Base-by-base conservation (phyloP, 2,113 vertebrate species). In the Ageneiosus marmoratus region DNA sequence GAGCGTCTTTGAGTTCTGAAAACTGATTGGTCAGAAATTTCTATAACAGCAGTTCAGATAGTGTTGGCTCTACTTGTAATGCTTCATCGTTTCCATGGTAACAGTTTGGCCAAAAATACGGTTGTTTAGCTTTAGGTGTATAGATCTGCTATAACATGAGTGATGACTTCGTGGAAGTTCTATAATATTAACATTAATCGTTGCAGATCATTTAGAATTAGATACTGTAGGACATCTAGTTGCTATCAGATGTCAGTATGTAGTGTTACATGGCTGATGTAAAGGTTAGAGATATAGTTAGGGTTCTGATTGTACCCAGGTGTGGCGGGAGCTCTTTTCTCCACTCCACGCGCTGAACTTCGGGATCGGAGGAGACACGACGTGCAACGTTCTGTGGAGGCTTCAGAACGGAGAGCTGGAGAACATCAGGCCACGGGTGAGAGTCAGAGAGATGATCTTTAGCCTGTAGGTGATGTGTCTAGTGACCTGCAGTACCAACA, bases 341-440 rank as follows among this genome's bases (percentile, higher is more conserved):
- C 98, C 98, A 0, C 96, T 99, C 56, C 98, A 99, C 18, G 97
- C 98, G 0, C 89, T 99, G 79, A 99, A 98, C 89, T 99, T 99
- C 90, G 97, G 97, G 65, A 96, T 99, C 7, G 96, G 94, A 2
- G 97, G 96, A 12, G 98, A 99, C 92, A 99, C 96, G 81, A 99
- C 98, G 2, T 94, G 96, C 55, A 97, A 99, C 0, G 96, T 99
- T 12, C 92, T 99, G 29, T 99, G 98, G 98, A 96, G 98, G 77
- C 94, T 99, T 88, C 96, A 99, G 93, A 99, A 99, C 0, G 97
- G 98, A 55, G 97, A 99, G 88, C 94, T 99, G 90, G 95, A 98
- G 84, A 99, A 99, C 91, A 99, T 99, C 88, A 94, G 96, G 56
- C 98, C 98, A 79, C 97, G 98, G 94, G 98, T 99, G 91, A 5